These are phyloP conservation scores for Endotricha flammealis DNA, from an alignment of 2,888 invertebrate genomes.

Conservation along the genomic window DNA sequence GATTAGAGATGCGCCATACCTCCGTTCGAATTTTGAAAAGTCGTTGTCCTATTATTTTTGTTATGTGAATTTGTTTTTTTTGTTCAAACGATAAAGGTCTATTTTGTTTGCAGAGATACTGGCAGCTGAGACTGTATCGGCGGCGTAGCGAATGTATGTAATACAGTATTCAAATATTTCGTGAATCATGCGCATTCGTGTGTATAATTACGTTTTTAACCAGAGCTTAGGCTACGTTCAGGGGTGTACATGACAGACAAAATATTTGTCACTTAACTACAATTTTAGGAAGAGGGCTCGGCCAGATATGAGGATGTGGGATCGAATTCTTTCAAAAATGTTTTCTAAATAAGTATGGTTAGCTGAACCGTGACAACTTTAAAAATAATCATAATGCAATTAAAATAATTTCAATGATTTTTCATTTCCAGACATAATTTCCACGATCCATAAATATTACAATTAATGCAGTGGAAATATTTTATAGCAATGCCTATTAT, in stretches of 20 bases:
- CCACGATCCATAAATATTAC: no score
- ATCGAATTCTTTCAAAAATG: slow-evolving; percentile 14
- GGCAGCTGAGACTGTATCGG: slow-evolving; percentile 34
- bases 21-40: slow-evolving; percentile 42
- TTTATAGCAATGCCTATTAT: no score
- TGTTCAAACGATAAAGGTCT: slow-evolving; percentile 6
- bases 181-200: slow-evolving; percentile 65
- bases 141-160: slow-evolving; percentile 45
- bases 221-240: slow-evolving; percentile 47
- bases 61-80: slow-evolving; percentile 20
- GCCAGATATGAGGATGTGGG: no score
- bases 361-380: no score
- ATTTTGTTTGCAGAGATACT: slow-evolving; percentile 19
- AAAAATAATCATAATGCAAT: no score
- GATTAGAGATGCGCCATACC: slow-evolving; percentile 40
- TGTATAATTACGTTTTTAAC: slow-evolving; percentile 65
- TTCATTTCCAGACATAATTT: no score
- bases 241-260: slow-evolving; percentile 46
- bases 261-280: no score
- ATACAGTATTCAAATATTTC: slow-evolving; percentile 60
- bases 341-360: no score
- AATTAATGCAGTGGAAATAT: no score
- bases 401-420: no score
- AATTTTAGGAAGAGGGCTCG: no score
- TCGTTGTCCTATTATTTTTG: slow-evolving; percentile 17